Conservation (phyloP, 2,888 invertebrate species). For the Tenthredo mesomela region DNA sequence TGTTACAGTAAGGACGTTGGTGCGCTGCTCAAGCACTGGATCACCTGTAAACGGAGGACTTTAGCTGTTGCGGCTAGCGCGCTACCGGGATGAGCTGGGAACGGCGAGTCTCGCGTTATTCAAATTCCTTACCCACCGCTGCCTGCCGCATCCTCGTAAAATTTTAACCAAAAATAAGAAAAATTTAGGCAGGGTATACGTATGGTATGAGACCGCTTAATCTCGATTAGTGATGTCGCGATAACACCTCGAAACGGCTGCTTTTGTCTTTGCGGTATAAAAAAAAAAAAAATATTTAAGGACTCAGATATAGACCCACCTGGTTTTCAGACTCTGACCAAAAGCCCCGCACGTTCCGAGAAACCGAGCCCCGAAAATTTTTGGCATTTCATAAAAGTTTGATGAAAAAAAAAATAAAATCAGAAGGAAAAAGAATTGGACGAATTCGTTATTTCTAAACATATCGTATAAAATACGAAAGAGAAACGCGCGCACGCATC, state of each 20-base stretch:
- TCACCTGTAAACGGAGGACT: constrained; percentile 24
- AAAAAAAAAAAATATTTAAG: constrained; percentile 53
- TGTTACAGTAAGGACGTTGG: background rate
- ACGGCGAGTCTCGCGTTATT: constrained; percentile 38
- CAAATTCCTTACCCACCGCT: constrained; percentile 51
- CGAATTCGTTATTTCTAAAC: background rate
- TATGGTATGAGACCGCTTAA: constrained; percentile 45
- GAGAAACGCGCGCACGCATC: background rate
- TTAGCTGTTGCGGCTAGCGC: background rate
- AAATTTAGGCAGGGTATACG: background rate
- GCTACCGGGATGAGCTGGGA: constrained; percentile 21
- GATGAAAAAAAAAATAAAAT: background rate
- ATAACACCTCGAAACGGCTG: constrained; percentile 47
- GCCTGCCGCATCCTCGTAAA: background rate
- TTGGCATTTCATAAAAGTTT: background rate
- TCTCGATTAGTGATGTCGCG: constrained; percentile 52
- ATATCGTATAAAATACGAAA: background rate
- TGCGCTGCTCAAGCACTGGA: background rate
- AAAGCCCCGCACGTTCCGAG: background rate
- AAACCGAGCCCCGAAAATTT: background rate
- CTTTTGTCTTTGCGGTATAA: constrained; percentile 16
- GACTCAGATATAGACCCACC: constrained; percentile 22
- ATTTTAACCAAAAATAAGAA: background rate
- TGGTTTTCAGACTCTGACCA: background rate
- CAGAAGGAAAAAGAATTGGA: background rate